phyloP scores from a whole-genome alignment of 2,113 vertebrate species.

The Odontophorus gujanensis region DNA sequence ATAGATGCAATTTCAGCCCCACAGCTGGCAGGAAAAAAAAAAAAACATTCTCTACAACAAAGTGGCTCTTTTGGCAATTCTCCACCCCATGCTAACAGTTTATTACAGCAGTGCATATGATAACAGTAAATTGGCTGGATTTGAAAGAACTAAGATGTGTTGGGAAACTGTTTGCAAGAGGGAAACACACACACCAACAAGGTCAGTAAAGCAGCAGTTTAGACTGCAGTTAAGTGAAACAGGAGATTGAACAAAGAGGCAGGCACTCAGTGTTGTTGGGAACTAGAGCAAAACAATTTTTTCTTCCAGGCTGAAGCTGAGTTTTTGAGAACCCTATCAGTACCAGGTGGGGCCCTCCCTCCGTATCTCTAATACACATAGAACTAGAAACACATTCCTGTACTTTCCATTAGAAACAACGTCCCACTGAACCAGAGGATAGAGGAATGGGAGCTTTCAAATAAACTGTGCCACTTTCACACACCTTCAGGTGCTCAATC shows the following conservation, averaged over 20 bases:
- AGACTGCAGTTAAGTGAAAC: not conserved
- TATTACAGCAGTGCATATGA: not conserved
- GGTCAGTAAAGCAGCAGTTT: not conserved
- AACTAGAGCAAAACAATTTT: not conserved
- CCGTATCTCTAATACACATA: not conserved
- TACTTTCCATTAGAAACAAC: not conserved
- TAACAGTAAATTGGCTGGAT: not conserved
- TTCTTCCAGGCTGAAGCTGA: not conserved
- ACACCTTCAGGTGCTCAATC: constrained; percentile 88
- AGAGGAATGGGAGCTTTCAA: not conserved
- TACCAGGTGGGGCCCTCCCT: not conserved
- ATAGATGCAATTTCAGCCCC: not conserved
- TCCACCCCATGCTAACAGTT: not conserved
- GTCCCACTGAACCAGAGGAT: not conserved
- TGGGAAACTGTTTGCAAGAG: not conserved
- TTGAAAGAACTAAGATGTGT: not conserved
- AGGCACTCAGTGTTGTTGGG: not conserved
- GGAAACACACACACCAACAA: not conserved
- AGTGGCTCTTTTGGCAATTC: not conserved
- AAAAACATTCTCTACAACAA: not conserved
- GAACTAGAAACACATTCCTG: not conserved
- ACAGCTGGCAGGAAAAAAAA: not conserved
- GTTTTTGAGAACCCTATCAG: rapidly evolving
- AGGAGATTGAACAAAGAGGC: not conserved
- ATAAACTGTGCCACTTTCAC: not conserved